Conservation (phyloP, 2,888 invertebrate species). For the Nesidiocoris tenuis region DNA sequence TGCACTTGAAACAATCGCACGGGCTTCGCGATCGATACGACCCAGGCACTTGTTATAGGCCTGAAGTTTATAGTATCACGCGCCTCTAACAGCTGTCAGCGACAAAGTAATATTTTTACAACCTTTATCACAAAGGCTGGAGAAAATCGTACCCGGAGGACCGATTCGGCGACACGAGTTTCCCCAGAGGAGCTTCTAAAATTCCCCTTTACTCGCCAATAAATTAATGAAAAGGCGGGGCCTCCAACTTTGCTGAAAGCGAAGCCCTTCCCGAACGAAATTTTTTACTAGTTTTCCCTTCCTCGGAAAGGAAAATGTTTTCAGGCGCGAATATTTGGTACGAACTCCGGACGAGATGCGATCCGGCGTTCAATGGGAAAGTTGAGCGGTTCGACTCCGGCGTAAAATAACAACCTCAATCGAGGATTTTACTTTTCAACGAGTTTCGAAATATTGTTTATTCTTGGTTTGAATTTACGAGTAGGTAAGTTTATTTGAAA, state of each 20-base stretch:
- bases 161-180: background rate
- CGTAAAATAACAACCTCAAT: no score
- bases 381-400: no score
- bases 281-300: no score
- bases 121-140: background rate
- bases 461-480: no score
- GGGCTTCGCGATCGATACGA: background rate
- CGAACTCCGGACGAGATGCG: no score
- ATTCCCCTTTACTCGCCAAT: background rate
- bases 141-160: background rate
- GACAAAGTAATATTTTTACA: background rate
- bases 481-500: no score
- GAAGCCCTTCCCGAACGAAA: background rate
- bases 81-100: background rate
- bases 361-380: no score
- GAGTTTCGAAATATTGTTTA: no score
- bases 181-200: background rate
- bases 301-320: no score
- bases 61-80: background rate
- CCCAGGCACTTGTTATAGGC: background rate
- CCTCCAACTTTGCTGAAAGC: background rate
- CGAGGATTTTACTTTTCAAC: no score
- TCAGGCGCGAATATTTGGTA: no score
- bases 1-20: background rate
- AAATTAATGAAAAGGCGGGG: background rate